phyloP scores from a whole-genome alignment of 2,888 invertebrate species.

The Phoronis australis region DNA sequence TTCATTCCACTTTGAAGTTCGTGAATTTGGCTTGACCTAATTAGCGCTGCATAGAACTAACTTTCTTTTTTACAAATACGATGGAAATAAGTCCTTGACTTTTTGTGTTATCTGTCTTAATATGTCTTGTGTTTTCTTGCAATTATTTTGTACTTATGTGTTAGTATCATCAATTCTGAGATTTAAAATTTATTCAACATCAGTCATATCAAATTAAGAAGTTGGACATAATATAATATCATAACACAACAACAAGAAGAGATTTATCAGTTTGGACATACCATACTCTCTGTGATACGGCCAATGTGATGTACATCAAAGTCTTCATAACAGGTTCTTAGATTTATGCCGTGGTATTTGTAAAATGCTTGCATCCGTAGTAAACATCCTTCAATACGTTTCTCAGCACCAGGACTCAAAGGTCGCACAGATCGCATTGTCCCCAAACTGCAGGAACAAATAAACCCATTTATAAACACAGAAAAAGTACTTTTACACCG shows the following conservation, averaged over 20 bases:
- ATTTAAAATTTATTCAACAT: too few relatives aligned
- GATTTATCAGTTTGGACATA: slow-evolving; percentile 10
- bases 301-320: slow-evolving; percentile 51
- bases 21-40: too few relatives aligned
- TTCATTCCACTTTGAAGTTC: too few relatives aligned
- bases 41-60: too few relatives aligned
- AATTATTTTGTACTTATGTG: too few relatives aligned
- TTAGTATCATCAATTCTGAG: too few relatives aligned
- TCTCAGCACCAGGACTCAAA: slow-evolving; percentile 32
- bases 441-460: slow-evolving; percentile 31
- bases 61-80: background rate
- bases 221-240: background rate
- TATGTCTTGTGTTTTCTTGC: background rate
- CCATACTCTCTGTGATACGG: slow-evolving; percentile 50
- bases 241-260: background rate
- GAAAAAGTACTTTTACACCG: slow-evolving; percentile 1
- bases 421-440: slow-evolving; percentile 41
- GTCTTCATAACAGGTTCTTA: slow-evolving; percentile 47
- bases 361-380: slow-evolving; percentile 41
- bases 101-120: background rate
- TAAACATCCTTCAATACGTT: slow-evolving; percentile 30
- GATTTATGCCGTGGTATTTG: slow-evolving; percentile 44
- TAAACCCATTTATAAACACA: background rate
- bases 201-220: too few relatives aligned
- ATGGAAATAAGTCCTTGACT: background rate